These are phyloP conservation scores for Lepidochrysops patricia DNA, from an alignment of 2,888 invertebrate genomes.

Conservation along the genomic window DNA sequence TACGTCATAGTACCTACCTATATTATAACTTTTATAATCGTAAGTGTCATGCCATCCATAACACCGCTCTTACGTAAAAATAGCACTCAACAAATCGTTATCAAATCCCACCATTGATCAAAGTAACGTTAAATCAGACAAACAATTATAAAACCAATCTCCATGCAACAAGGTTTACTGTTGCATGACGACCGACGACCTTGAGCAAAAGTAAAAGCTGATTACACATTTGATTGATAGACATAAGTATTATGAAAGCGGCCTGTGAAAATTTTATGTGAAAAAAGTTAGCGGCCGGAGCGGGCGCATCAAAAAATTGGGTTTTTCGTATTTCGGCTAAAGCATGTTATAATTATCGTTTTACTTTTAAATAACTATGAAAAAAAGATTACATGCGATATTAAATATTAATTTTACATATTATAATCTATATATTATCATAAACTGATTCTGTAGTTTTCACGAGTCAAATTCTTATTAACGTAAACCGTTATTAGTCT, in stretches of 20 bases:
- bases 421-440: no score
- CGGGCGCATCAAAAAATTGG: neutral
- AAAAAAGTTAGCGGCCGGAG: neutral
- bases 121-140: neutral
- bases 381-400: no score
- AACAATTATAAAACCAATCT: neutral
- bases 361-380: no score
- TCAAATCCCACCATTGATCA: neutral
- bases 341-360: no score
- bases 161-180: neutral
- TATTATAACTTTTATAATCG: no score
- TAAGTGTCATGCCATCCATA: no score
- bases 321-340: no score
- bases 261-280: neutral
- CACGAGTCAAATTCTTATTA: no score
- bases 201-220: slow-evolving; percentile 53
- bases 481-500: no score
- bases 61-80: neutral
- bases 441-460: no score
- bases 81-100: neutral
- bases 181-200: slow-evolving; percentile 37
- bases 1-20: no score
- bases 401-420: no score
- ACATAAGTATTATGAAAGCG: neutral
- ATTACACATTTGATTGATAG: slow-evolving; percentile 17